Evolutionary conservation across 2,888 invertebrate genomes (phyloP).

Genomic region (Oscheius onirici): DNA sequence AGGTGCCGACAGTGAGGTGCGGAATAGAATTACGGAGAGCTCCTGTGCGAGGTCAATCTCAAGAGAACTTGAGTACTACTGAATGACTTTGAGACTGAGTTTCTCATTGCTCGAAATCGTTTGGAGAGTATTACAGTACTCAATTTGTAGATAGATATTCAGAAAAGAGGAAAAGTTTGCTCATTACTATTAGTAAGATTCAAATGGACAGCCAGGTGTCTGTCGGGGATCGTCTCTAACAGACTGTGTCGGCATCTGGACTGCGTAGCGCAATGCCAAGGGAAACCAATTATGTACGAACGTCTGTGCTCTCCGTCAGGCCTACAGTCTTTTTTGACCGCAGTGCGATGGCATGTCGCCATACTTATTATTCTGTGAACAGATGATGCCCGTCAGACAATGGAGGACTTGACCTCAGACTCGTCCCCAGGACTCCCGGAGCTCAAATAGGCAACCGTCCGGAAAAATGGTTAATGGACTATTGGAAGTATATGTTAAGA

Average conservation of each 20-base stretch:
- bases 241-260: conserved; percentile 30
- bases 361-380: conserved; percentile 28
- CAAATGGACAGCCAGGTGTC: conserved; percentile 16
- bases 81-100: background rate
- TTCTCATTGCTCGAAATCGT: too few relatives aligned
- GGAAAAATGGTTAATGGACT: background rate
- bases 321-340: conserved; percentile 9
- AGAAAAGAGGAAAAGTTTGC: too few relatives aligned
- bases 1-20: conserved; percentile 20
- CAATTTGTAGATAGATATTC: too few relatives aligned
- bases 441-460: conserved; percentile 22
- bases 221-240: conserved; percentile 5
- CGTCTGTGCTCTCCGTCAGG: conserved; percentile 21
- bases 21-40: conserved; percentile 19
- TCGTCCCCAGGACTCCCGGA: background rate
- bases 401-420: conserved; percentile 26
- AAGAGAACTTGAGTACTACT: conserved; percentile 12
- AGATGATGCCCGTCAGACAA: conserved; percentile 27
- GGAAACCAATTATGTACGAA: conserved; percentile 25
- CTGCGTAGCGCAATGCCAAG: conserved; percentile 20
- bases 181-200: background rate
- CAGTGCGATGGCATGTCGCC: conserved; percentile 29
- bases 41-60: conserved; percentile 11
- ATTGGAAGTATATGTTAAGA: background rate
- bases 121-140: too few relatives aligned